These are phyloP conservation scores for Corvus cornix DNA, from an alignment of 2,113 vertebrate species.

Conservation along the genomic window DNA sequence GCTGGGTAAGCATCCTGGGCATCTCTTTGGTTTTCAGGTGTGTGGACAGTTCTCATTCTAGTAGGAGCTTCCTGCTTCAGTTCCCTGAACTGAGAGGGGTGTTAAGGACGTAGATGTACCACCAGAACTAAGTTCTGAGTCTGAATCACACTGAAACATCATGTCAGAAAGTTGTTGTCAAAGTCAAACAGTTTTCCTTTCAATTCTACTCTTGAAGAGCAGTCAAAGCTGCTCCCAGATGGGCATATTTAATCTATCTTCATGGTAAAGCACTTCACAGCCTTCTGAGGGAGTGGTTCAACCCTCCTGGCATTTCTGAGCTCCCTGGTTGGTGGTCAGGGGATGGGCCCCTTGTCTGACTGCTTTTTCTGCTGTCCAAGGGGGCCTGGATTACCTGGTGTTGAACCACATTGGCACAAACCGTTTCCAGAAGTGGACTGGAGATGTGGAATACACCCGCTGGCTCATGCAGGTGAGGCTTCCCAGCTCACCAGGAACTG, in stretches of 20 bases:
- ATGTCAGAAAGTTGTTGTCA: background rate
- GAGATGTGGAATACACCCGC: constrained; percentile 73
- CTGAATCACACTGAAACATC: background rate
- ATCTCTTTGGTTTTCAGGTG: background rate
- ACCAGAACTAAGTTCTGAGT: background rate
- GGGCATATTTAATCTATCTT: background rate
- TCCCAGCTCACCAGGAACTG: background rate
- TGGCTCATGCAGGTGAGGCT: constrained; percentile 84
- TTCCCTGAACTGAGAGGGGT: background rate
- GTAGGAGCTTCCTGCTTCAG: background rate
- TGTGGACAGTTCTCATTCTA: background rate
- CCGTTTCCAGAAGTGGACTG: constrained; percentile 76
- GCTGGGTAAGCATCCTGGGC: constrained; percentile 69
- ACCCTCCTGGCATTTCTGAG: background rate
- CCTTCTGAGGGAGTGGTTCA: background rate
- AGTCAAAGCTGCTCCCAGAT: background rate
- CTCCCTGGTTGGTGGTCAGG: background rate
- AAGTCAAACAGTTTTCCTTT: background rate
- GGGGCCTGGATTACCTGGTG: constrained; percentile 84
- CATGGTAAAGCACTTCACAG: background rate
- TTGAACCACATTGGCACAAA: constrained; percentile 82
- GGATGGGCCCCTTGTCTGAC: background rate
- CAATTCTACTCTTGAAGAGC: background rate
- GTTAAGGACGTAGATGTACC: background rate
- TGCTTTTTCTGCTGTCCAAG: background rate